Evolutionary conservation across 2,113 vertebrate genomes (phyloP).

Genomic region (Struthio camelus): DNA sequence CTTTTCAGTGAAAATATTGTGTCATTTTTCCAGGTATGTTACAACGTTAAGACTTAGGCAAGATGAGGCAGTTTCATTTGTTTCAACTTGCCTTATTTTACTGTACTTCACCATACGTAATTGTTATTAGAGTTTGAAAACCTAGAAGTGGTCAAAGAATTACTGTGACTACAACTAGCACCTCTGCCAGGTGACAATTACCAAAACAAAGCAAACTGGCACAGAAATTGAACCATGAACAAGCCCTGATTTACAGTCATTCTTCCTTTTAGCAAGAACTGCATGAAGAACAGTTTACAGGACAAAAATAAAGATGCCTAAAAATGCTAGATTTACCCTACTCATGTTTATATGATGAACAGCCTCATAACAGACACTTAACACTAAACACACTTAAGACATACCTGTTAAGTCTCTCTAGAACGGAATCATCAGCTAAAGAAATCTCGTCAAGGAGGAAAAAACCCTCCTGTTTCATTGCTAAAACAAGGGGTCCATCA

Average conservation of each 20-base stretch:
- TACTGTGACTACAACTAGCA: background rate
- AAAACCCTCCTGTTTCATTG: conserved; percentile 89
- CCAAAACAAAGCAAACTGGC: background rate
- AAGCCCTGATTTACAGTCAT: background rate
- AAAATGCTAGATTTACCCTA: background rate
- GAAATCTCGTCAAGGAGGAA: conserved; percentile 98
- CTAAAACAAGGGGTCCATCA: conserved; percentile 92
- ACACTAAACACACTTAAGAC: background rate
- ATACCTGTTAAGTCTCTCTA: conserved; percentile 98
- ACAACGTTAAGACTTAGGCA: background rate
- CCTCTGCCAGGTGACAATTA: background rate
- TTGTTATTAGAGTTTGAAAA: background rate
- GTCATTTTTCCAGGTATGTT: background rate
- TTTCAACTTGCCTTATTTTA: background rate
- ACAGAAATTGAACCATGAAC: background rate
- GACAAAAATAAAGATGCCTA: background rate
- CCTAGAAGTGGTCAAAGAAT: background rate
- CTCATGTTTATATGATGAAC: background rate
- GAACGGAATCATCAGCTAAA: conserved; percentile 94
- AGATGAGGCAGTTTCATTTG: background rate
- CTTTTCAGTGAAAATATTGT: background rate
- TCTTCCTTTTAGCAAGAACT: background rate
- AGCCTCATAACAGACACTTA: background rate
- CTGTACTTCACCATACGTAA: background rate
- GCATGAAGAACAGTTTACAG: background rate